Evolutionary conservation across 1,140 invertebrate species (phyloP).

Genomic region (Drosophila tani): DNA sequence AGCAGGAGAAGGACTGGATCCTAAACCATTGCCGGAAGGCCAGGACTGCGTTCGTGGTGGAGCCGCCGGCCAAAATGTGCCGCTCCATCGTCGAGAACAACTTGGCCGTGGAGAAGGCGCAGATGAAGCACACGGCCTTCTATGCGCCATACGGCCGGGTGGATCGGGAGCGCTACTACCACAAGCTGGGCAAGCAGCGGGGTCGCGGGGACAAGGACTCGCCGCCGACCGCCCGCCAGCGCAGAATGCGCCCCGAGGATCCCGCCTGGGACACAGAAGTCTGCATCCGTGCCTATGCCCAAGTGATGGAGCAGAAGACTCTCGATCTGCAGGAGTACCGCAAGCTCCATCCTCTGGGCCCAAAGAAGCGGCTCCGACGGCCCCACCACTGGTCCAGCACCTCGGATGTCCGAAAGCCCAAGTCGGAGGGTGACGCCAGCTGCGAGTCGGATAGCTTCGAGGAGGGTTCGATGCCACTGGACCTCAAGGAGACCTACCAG

Average conservation of each 20-base stretch:
- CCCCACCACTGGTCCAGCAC: constrained; percentile 46
- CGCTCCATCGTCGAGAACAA: constrained; percentile 57
- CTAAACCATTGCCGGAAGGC: constrained; percentile 48
- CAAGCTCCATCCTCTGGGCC: background rate
- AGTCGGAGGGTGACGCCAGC: constrained; percentile 28
- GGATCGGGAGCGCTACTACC: constrained; percentile 51
- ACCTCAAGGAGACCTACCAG: constrained; percentile 23
- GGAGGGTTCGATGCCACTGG: constrained; percentile 12
- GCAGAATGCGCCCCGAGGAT: background rate
- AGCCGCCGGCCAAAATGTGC: constrained; percentile 49
- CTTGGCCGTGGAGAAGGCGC: constrained; percentile 28
- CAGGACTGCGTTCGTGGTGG: constrained; percentile 4
- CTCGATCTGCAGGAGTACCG: background rate
- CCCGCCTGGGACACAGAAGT: constrained; percentile 8
- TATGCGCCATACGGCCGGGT: constrained; percentile 49
- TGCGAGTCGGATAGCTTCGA: constrained; percentile 32
- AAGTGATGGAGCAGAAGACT: background rate
- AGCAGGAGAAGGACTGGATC: constrained; percentile 58
- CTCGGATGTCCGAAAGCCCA: constrained; percentile 31
- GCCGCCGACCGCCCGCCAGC: background rate
- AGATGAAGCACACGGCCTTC: constrained; percentile 33
- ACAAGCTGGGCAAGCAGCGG: constrained; percentile 46
- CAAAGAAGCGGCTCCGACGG: background rate
- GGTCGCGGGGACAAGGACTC: background rate
- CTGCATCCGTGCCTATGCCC: constrained; percentile 32